phyloP scores from a whole-genome alignment of 2,888 invertebrate species.

The Leptinotarsa tumamoca region DNA sequence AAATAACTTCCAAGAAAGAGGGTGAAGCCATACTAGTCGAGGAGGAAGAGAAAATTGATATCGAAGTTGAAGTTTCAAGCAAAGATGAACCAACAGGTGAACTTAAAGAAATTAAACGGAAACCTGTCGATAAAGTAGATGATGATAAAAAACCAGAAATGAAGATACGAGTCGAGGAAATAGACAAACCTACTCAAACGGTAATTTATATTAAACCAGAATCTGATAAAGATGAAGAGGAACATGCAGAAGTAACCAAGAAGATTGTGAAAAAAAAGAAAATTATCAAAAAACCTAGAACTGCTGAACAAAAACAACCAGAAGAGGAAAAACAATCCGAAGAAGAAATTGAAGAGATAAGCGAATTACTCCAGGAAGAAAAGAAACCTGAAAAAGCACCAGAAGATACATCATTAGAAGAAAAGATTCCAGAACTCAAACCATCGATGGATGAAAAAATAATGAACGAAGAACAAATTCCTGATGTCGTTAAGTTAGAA shows the following conservation, averaged over 20 bases:
- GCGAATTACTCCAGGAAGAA: slow-evolving; percentile 53
- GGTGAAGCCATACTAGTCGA: slow-evolving; percentile 57
- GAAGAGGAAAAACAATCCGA: slow-evolving; percentile 59
- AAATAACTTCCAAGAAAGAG: slow-evolving; percentile 59
- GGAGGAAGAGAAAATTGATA: slow-evolving; percentile 54
- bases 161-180: slow-evolving; percentile 40
- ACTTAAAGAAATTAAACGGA: slow-evolving; percentile 57
- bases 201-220: slow-evolving; percentile 48
- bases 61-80: slow-evolving; percentile 52
- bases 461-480: slow-evolving; percentile 59
- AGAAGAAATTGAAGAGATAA: slow-evolving; percentile 59
- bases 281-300: slow-evolving; percentile 59
- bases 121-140: slow-evolving; percentile 53
- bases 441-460: slow-evolving; percentile 37
- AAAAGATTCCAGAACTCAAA: slow-evolving; percentile 37
- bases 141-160: slow-evolving; percentile 47
- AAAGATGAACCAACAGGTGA: slow-evolving; percentile 56
- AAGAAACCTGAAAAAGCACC: slow-evolving; percentile 49
- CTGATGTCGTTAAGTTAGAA: slow-evolving; percentile 71
- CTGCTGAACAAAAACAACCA: slow-evolving; percentile 61
- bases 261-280: slow-evolving; percentile 57
- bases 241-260: slow-evolving; percentile 61
- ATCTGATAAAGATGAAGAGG: slow-evolving; percentile 51
- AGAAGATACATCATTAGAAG: slow-evolving; percentile 44
- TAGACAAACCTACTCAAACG: slow-evolving; percentile 55